Conservation (phyloP, 2,888 invertebrate species). For the Cantharis rufa region DNA sequence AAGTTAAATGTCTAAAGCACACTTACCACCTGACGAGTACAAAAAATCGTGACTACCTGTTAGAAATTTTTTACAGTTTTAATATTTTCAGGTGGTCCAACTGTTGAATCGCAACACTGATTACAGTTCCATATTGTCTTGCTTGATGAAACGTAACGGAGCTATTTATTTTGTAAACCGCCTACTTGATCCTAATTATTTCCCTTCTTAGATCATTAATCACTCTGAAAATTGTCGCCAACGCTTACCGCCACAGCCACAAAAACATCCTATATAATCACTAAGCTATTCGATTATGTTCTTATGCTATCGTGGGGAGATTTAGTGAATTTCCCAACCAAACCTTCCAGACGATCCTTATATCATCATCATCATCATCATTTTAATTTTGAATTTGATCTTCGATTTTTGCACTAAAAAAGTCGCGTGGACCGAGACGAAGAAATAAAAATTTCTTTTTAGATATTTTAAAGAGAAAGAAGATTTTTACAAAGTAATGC, state of each 20-base stretch:
- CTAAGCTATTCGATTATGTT: conserved; percentile 13
- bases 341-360: neutral
- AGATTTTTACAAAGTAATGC: neutral
- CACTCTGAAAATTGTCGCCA: conserved; percentile 10
- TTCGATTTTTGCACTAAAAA: no score
- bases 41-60: neutral
- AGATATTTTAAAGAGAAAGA: neutral
- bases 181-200: conserved; percentile 20
- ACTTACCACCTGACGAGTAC: neutral
- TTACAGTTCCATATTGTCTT: neutral
- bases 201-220: conserved; percentile 15
- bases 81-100: conserved; percentile 10
- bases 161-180: conserved; percentile 20
- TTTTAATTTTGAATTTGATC: no score
- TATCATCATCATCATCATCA: neutral
- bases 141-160: neutral
- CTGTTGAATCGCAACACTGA: neutral
- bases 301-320: neutral
- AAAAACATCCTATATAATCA: conserved; percentile 16
- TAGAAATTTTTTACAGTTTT: neutral
- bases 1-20: neutral
- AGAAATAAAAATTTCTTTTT: no score
- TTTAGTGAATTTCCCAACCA: neutral
- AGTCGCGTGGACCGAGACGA: no score
- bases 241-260: neutral